phyloP scores from a whole-genome alignment of 2,888 invertebrate genomes.

The Callyntrura guangdongensis region DNA sequence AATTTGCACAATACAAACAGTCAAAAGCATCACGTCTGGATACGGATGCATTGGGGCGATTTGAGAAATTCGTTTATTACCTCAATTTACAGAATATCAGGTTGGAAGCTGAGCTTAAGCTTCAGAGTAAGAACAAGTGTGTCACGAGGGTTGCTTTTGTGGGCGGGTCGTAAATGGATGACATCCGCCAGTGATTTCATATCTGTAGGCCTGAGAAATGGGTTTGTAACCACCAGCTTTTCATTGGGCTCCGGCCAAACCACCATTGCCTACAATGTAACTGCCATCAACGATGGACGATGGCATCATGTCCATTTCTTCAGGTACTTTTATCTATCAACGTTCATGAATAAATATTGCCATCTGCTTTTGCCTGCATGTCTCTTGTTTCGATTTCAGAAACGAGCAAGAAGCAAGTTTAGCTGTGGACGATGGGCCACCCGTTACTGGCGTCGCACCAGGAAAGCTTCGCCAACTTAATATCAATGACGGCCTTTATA shows the following conservation, averaged over 20 bases:
- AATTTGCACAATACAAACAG: too few species aligned
- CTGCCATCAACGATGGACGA: slow-evolving; percentile 95
- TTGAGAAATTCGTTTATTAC: slow-evolving; percentile 18
- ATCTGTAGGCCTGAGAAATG: slow-evolving; percentile 92
- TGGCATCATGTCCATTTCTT: slow-evolving; percentile 93
- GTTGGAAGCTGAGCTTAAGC: slow-evolving; percentile 95
- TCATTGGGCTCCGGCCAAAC: slow-evolving; percentile 96
- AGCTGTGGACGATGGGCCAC: slow-evolving; percentile 95
- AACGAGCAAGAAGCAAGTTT: slow-evolving; percentile 94
- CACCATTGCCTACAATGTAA: slow-evolving; percentile 93
- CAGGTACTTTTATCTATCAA: slow-evolving; percentile 90
- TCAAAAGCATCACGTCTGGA: too few species aligned
- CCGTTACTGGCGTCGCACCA: slow-evolving; percentile 93
- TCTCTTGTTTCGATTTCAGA: slow-evolving; percentile 87
- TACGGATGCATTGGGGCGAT: slow-evolving; percentile 33
- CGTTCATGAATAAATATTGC: too few species aligned
- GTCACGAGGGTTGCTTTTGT: slow-evolving; percentile 92
- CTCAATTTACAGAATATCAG: slow-evolving; percentile 89
- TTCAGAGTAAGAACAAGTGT: slow-evolving; percentile 93
- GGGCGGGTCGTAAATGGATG: slow-evolving; percentile 91
- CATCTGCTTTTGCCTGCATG: too few species aligned
- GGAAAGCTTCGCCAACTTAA: slow-evolving; percentile 94
- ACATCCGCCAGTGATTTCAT: slow-evolving; percentile 91
- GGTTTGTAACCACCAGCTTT: slow-evolving; percentile 89
- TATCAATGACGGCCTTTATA: slow-evolving; percentile 94